Percentiles rank a stretch among this genome's conserved stretches.
phyloP scores from a whole-genome alignment of 64 coral and sea anemone species.

The Hydrozoanthus tunicans region DNA sequence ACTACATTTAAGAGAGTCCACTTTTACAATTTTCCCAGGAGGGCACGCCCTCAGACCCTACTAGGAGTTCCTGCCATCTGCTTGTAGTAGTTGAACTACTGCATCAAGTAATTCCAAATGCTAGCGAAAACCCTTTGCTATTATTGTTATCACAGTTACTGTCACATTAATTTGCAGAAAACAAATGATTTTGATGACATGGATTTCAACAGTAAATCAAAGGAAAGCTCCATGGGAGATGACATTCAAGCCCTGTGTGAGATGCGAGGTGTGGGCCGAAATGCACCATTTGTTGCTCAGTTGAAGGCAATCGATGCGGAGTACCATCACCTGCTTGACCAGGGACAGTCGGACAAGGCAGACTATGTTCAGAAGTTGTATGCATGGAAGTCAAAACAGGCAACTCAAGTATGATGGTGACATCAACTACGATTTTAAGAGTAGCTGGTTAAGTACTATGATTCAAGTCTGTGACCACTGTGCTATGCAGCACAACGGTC shows the following conservation, averaged over 20 bases:
- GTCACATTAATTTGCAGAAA: constrained; percentile 49
- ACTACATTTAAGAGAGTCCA: too few species aligned
- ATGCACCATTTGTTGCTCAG: constrained; percentile 80
- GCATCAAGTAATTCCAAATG: too few species aligned
- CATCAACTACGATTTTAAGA: too few species aligned
- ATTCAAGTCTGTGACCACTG: too few species aligned
- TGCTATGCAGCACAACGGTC: too few species aligned
- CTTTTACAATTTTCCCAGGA: too few species aligned
- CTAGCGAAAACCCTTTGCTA: too few species aligned
- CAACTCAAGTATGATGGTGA: constrained; percentile 61
- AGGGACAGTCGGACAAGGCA: constrained; percentile 86
- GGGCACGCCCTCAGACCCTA: too few species aligned
- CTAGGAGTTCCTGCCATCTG: too few species aligned
- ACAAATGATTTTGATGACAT: constrained; percentile 71
- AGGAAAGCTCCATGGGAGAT: constrained; percentile 96
- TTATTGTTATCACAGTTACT: not conserved
- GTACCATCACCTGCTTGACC: constrained; percentile 92
- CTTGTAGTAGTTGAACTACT: too few species aligned
- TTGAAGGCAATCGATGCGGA: constrained; percentile 94
- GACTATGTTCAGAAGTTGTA: constrained; percentile 97
- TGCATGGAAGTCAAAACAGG: constrained; percentile 96
- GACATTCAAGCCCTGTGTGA: constrained; percentile 98
- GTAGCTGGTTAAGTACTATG: too few species aligned
- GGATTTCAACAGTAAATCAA: constrained; percentile 94
- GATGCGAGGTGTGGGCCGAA: constrained; percentile 76